phyloP scores from a whole-genome alignment of 2,888 invertebrate species.

The Heteromyza rotundicornis region DNA sequence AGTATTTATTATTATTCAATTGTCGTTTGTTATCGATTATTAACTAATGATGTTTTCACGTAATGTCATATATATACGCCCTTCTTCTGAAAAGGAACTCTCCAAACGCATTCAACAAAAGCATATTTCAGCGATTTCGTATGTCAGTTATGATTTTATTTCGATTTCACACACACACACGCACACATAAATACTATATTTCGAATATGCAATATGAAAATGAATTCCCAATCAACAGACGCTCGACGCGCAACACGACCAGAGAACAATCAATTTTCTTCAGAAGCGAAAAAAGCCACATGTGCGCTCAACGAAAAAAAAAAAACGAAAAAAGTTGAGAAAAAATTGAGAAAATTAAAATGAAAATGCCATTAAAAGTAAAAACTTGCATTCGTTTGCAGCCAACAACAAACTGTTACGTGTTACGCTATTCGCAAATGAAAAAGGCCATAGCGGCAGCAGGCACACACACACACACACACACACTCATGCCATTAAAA shows the following conservation, averaged over 20 bases:
- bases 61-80: no score
- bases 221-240: background rate
- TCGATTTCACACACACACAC: no score
- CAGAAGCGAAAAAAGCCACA: slow-evolving; percentile 10
- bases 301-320: slow-evolving; percentile 9
- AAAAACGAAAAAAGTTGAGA: background rate
- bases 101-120: no score
- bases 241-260: no score
- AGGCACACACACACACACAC: slow-evolving; percentile 1
- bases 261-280: slow-evolving; percentile 2
- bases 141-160: no score
- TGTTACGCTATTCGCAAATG: slow-evolving; percentile 22
- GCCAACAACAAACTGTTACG: background rate
- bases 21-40: no score
- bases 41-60: no score
- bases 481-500: slow-evolving; percentile 3
- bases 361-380: slow-evolving; percentile 6
- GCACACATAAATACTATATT: no score
- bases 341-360: background rate
- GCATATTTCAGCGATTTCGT: no score
- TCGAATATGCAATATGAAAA: no score
- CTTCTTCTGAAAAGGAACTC: no score
- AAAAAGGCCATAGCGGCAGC: slow-evolving; percentile 15
- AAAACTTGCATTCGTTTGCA: slow-evolving; percentile 18
- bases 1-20: no score